Evolutionary conservation across 1,140 invertebrate genomes (phyloP), one percentile per base, ranked within the genome.

Genomic region (Pteromalus puparum): DNA sequence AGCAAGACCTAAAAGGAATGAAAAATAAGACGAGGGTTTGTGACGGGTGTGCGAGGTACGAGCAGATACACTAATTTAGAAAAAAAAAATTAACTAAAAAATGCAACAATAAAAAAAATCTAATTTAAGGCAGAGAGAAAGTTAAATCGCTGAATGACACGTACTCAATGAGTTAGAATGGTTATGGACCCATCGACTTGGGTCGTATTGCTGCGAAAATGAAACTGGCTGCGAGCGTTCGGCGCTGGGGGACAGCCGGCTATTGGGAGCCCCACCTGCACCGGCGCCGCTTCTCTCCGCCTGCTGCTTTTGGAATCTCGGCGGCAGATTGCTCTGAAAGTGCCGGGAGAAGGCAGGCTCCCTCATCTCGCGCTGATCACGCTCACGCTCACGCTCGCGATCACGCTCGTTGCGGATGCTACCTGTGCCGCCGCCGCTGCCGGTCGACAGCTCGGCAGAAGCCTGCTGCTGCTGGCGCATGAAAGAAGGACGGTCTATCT

Each of bases 221-320:
- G 93, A 90, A 74, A 91, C 87, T 3, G 89, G 84, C 80, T 91
- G 91, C 5, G 88, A 82, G 65, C 91, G 89, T 28, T 93, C 92
- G 15, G 90, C 87, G 76, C 87, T 93, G 0, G 92, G 91, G 68
- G 92, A 92, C 76, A 92, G 89, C 10, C 92, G 89, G 74, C 88
- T 93, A 75, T 91, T 91, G 26, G 87, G 87, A 30, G 87, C 85
- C 30, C 85, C 85, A 92, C 87, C 93, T 78, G 80, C 42, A 46
- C 81, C 81, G 28, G 42, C 81, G 92, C 88, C 90, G 90, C 87
- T 92, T 92, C 89, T 92, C 88, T 94, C 86, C 79, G 88, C 91
- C 87, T 96, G 95, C 88, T 97, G 96, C 88, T 96, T 97, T 90
- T 97, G 95, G 92, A 98, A 98, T 68, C 97, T 94, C 61, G 97